Evolutionary conservation across 64 coral and sea anemone genomes (phyloP).

Genomic region (Orbicella faveolata): DNA sequence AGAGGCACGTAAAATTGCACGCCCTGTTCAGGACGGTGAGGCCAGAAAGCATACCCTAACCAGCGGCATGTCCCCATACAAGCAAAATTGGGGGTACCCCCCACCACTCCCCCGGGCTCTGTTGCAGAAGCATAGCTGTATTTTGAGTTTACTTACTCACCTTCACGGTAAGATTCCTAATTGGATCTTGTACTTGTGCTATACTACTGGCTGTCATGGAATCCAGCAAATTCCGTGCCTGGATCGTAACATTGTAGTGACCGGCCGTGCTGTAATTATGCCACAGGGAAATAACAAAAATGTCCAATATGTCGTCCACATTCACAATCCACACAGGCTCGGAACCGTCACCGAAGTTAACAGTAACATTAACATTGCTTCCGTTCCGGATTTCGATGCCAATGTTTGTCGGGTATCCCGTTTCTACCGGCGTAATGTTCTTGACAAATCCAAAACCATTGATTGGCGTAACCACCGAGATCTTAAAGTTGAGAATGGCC

Average conservation of each 20-base stretch:
- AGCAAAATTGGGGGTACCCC: no score
- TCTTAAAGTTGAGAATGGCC: background rate
- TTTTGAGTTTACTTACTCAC: background rate
- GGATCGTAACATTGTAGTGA: constrained; percentile 22
- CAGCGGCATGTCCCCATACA: no score
- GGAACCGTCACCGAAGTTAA: constrained; percentile 14
- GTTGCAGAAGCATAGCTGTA: background rate
- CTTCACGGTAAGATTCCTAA: constrained; percentile 40
- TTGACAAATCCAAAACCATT: constrained; percentile 11
- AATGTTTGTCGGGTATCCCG: constrained; percentile 25
- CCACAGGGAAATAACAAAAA: constrained; percentile 51
- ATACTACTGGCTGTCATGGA: constrained; percentile 2
- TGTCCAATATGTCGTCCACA: background rate
- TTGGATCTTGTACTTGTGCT: constrained; percentile 17
- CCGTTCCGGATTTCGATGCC: constrained; percentile 46
- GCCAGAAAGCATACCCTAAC: no score
- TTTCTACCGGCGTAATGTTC: constrained; percentile 10
- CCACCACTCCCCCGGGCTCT: no score
- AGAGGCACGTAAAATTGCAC: no score
- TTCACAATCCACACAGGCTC: constrained; percentile 5
- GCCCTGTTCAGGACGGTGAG: no score
- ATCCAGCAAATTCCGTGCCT: constrained; percentile 40
- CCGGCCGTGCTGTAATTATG: constrained; percentile 59
- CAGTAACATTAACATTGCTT: constrained; percentile 12
- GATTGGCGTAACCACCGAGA: background rate